A percentile compares a stretch with the other conserved stretches of the same genome.
These are phyloP conservation scores for Lycophotia porphyrea DNA, from an alignment of 2,888 invertebrate genomes.

Conservation along the genomic window DNA sequence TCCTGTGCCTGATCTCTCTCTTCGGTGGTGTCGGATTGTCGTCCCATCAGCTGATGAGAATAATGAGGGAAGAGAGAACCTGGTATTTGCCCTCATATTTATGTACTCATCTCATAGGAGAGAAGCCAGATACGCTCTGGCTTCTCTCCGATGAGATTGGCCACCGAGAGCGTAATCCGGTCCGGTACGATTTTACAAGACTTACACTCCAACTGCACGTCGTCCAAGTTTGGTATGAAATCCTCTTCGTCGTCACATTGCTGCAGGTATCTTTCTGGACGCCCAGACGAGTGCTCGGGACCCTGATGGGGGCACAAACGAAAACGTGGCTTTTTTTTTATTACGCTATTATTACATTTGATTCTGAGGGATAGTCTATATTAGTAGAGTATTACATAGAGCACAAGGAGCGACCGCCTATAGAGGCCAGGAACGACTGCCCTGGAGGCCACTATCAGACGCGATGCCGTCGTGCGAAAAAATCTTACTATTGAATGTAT, in stretches of 20 bases:
- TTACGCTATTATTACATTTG: no score
- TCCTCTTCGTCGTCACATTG: slow-evolving; percentile 92
- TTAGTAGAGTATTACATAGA: no score
- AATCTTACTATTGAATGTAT: background rate
- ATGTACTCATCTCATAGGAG: no score
- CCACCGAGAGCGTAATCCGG: background rate
- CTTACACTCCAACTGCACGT: slow-evolving; percentile 88
- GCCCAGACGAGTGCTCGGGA: slow-evolving; percentile 92
- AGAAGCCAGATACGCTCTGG: no score
- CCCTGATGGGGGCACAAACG: slow-evolving; percentile 84
- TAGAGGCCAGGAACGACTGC: background rate
- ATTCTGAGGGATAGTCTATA: background rate
- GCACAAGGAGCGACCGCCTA: background rate
- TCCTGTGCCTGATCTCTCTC: background rate
- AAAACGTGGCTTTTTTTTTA: background rate
- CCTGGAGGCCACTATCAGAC: no score
- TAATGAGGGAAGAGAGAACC: background rate
- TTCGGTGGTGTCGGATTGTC: background rate
- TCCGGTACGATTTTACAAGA: slow-evolving; percentile 24
- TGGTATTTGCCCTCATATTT: background rate
- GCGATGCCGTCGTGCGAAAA: no score
- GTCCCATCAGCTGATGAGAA: background rate
- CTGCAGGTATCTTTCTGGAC: slow-evolving; percentile 92
- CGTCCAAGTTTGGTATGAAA: slow-evolving; percentile 89
- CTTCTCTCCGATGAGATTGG: background rate